A percentile compares a stretch with the other conserved stretches of the same genome.
Evolutionary conservation across 2,888 invertebrate species (phyloP).

Genomic region (Seira musarum): DNA sequence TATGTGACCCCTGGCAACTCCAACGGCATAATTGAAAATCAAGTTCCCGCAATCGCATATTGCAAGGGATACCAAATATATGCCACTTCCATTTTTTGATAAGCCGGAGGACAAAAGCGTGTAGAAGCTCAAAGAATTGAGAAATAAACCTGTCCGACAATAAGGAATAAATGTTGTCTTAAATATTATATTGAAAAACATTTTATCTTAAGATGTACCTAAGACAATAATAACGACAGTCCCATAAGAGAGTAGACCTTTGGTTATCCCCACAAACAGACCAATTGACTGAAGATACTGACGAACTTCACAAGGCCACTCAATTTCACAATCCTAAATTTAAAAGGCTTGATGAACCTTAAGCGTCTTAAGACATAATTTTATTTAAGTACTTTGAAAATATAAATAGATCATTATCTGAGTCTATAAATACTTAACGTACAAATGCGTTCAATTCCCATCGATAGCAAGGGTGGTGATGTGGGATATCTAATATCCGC

Average conservation of each 20-base stretch:
- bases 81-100: constrained; percentile 71
- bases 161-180: background rate
- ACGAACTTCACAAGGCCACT: constrained; percentile 72
- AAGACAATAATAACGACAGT: constrained; percentile 71
- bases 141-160: constrained; percentile 70
- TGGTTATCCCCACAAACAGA: constrained; percentile 71
- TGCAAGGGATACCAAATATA: constrained; percentile 72
- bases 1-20: constrained; percentile 71
- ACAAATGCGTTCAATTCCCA: constrained; percentile 9
- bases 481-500: constrained; percentile 38
- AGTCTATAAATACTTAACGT: background rate
- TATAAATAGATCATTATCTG: background rate
- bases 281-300: constrained; percentile 71
- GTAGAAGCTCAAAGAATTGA: constrained; percentile 72
- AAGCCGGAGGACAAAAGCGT: constrained; percentile 71
- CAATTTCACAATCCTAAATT: constrained; percentile 55
- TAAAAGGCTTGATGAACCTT: background rate
- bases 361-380: background rate
- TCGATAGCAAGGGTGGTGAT: constrained; percentile 52
- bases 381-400: background rate
- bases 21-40: constrained; percentile 71
- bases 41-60: constrained; percentile 72
- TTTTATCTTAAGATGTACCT: constrained; percentile 69
- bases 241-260: constrained; percentile 71
- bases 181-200: constrained; percentile 5